Conservation (phyloP, 2,797 vertebrate species). For the Premnoplex brunnescens region DNA sequence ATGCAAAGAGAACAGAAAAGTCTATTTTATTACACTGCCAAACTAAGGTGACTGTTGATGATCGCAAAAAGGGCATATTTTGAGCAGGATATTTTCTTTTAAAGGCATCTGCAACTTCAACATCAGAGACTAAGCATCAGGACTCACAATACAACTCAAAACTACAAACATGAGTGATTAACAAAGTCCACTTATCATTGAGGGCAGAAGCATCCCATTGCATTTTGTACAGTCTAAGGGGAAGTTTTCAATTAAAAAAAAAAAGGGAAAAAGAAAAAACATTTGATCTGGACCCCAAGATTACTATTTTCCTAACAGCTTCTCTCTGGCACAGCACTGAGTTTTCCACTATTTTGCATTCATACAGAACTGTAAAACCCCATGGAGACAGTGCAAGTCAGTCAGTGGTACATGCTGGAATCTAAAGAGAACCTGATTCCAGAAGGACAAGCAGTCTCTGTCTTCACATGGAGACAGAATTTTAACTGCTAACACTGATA, state of each 20-base stretch:
- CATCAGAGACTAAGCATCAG: neutral
- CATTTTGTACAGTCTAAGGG: neutral
- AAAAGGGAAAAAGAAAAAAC: neutral
- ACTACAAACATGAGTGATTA: neutral
- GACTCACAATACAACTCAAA: neutral
- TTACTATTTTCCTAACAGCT: neutral
- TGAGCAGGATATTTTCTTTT: slow-evolving; percentile 1
- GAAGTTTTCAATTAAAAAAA: neutral
- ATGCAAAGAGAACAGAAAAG: neutral
- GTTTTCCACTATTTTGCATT: neutral
- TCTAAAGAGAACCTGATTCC: neutral
- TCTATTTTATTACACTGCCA: neutral
- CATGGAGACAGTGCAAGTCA: neutral
- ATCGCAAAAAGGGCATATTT: neutral
- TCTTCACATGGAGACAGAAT: neutral
- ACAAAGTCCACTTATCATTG: neutral
- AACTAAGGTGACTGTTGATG: neutral
- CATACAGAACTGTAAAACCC: neutral
- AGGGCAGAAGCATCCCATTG: neutral
- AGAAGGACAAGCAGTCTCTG: neutral
- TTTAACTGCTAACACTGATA: neutral
- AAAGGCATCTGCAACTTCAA: slow-evolving; percentile 9
- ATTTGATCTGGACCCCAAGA: neutral
- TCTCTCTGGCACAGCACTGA: neutral
- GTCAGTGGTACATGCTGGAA: neutral